Evolutionary conservation across 2,113 vertebrate genomes (phyloP).

Genomic region (Suncus etruscus): DNA sequence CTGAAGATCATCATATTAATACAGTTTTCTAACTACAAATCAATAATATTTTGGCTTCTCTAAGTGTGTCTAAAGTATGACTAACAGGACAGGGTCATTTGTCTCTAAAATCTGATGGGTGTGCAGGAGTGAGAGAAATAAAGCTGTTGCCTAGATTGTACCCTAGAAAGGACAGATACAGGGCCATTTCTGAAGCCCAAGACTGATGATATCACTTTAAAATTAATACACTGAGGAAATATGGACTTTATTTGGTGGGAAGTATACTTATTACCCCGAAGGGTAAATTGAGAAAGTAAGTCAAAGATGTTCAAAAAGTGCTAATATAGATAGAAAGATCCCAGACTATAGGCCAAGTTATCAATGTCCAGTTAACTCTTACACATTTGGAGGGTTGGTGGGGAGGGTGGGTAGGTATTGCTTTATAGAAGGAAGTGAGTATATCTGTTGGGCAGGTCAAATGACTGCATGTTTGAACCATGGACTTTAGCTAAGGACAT

Average conservation of each 20-base stretch:
- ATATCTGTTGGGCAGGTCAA: constrained; percentile 26
- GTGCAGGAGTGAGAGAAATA: constrained; percentile 28
- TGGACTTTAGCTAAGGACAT: neutral
- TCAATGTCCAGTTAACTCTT: constrained; percentile 54
- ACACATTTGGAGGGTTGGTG: neutral
- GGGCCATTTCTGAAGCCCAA: neutral
- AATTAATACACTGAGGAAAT: constrained; percentile 43
- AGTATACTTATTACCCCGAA: constrained; percentile 39
- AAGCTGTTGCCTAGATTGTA: constrained; percentile 13
- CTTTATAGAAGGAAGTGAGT: constrained; percentile 44
- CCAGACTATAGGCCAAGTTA: constrained; percentile 10
- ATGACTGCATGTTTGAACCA: constrained; percentile 44
- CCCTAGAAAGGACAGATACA: neutral
- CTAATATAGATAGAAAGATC: neutral
- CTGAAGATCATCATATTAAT: constrained; percentile 11
- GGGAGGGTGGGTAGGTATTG: neutral
- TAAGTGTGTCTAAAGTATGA: neutral
- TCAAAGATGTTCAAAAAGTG: constrained; percentile 53
- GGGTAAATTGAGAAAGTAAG: constrained; percentile 28
- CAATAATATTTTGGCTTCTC: constrained; percentile 29
- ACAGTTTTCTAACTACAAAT: neutral
- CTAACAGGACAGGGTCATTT: constrained; percentile 21
- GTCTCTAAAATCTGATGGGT: neutral
- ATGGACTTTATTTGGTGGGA: neutral
- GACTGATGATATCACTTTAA: constrained; percentile 13